These are phyloP conservation scores for Eupleurogrammus muticus DNA, from an alignment of 2,797 vertebrate species.

Conservation along the genomic window DNA sequence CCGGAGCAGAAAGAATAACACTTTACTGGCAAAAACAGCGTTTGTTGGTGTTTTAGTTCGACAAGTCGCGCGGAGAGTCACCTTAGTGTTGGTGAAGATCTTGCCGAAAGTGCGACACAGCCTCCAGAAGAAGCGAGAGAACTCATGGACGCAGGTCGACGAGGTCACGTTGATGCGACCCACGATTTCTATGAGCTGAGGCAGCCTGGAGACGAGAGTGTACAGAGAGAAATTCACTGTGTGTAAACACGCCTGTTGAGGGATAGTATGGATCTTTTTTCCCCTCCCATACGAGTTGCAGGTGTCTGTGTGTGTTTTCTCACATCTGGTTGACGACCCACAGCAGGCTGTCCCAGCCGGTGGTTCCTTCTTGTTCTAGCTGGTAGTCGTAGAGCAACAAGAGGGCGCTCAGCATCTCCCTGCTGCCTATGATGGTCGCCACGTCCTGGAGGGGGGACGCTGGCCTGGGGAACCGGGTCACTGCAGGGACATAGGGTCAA, in stretches of 20 bases:
- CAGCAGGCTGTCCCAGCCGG: constrained; percentile 96
- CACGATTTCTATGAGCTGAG: constrained; percentile 96
- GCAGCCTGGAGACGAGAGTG: constrained; percentile 83
- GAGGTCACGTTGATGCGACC: constrained; percentile 96
- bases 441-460: constrained; percentile 96
- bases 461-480: constrained; percentile 96
- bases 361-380: constrained; percentile 96
- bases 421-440: constrained; percentile 92
- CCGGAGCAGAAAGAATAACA: not conserved
- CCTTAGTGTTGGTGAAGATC: constrained; percentile 96
- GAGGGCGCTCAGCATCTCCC: constrained; percentile 90
- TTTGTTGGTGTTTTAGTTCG: too few species aligned
- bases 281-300: not conserved
- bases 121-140: constrained; percentile 99
- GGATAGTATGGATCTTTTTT: too few species aligned
- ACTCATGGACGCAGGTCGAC: constrained; percentile 96
- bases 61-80: constrained; percentile 18
- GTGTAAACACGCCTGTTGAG: not conserved
- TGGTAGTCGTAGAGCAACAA: constrained; percentile 96
- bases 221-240: constrained; percentile 30
- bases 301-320: constrained; percentile 68
- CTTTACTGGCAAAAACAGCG: not conserved
- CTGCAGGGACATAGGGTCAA: constrained; percentile 70
- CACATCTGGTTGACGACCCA: constrained; percentile 99
- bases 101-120: constrained; percentile 98